Percentiles rank a stretch among this genome's conserved stretches.
Conservation (phyloP, 35 echinoderm and acorn worm genomes). For the Ptychodera flava region DNA sequence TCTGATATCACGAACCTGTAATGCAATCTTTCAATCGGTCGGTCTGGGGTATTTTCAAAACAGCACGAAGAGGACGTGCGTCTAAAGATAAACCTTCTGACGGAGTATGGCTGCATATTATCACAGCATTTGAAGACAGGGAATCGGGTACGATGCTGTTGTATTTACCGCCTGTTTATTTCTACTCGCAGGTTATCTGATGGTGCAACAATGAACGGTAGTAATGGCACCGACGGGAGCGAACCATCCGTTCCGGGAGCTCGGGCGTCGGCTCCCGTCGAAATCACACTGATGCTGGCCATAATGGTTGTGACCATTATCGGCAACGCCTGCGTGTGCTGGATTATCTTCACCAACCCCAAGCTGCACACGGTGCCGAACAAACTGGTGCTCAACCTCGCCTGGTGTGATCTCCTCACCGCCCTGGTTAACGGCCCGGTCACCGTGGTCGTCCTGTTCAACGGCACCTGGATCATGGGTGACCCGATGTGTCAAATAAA, state of each 20-base stretch:
- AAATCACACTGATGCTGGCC: conserved; percentile 17
- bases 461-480: conserved; percentile 21
- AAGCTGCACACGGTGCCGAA: conserved; percentile 73
- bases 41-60: too few species aligned
- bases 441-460: conserved; percentile 28
- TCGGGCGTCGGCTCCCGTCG: background rate
- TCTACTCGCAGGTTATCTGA: background rate
- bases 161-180: too few species aligned
- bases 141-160: too few species aligned
- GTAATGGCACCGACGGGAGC: background rate
- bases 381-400: conserved; percentile 74
- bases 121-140: too few species aligned
- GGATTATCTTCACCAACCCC: conserved; percentile 55
- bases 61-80: too few species aligned
- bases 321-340: conserved; percentile 47
- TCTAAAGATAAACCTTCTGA: too few species aligned
- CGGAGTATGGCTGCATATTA: too few species aligned
- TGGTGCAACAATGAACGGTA: background rate
- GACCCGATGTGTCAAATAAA: conserved; percentile 60
- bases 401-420: conserved; percentile 67
- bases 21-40: too few species aligned
- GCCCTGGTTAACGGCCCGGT: conserved; percentile 70
- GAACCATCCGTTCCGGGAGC: background rate
- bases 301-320: conserved; percentile 41
- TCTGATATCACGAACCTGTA: too few species aligned